Base-by-base conservation (phyloP, 2,888 invertebrate genomes). In the Clostera curtula region DNA sequence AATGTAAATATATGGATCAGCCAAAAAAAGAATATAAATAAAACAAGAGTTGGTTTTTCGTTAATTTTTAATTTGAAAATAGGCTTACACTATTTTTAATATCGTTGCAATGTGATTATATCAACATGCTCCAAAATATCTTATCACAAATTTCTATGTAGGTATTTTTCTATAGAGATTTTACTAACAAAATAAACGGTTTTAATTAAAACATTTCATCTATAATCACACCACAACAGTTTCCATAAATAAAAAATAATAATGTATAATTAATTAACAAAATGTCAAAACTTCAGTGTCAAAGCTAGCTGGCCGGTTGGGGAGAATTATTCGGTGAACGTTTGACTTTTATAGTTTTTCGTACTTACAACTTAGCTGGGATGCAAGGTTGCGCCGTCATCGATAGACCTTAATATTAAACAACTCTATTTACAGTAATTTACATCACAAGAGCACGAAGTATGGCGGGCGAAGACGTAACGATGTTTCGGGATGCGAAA, bases 381-480 rank as follows among this genome's bases (percentile, higher is more conserved):
- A 56, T 54, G 41, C 45, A 52, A 58, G 54, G 29, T 33, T 49
- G 51, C 39, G 50, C 51, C 64, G 64, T 42, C 56, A 53, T 57
- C 56, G 51, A 57, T 58, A 62, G 51, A 70, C 52, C 72, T 74
- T 75, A 75, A 55, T 49, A 41, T 56, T 65, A 62, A 61, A 63
- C 53, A 49, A 49, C 46, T 57, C 40, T 76, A 80, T 79, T 65
- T 83, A 83, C 82, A 83, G 70, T 79, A 82, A 80, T 82, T 82
- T 83, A 83, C 82, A 83, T 80, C 76, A 76, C 77, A 74, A 63
- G 63, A 58, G 60, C 56, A 57, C 60, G 60, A 58, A 56, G 70
- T 62, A 69, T 62, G 68, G 65, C 66, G 69, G 63, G 38, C 21
- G 27, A 36, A 29, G 36, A 56, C 41, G 61, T 54, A 54, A 62